These are phyloP conservation scores for Quadroppia sp. DNA, from an alignment of 2,888 invertebrate genomes.

Conservation along the genomic window DNA sequence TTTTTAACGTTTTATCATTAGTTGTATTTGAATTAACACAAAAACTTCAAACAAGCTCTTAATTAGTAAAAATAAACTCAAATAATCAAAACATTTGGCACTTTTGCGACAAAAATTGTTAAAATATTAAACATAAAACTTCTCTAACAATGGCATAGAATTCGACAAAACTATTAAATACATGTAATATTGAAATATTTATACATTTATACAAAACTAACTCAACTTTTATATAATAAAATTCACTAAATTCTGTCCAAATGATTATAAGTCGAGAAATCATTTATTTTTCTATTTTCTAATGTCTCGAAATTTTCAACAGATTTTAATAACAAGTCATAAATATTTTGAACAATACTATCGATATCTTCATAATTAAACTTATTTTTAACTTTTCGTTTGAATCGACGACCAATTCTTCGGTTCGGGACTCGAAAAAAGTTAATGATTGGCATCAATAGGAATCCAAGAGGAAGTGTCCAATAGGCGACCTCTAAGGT, in stretches of 20 bases:
- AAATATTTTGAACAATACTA: conserved; percentile 10
- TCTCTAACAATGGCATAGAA: background rate
- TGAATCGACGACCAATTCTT: conserved; percentile 28
- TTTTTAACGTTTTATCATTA: no score
- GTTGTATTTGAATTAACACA: background rate
- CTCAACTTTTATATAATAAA: background rate
- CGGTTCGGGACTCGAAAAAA: conserved; percentile 43
- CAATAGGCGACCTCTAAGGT: conserved; percentile 42
- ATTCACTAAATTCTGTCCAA: background rate
- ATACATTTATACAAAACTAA: background rate
- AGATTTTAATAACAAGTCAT: conserved; percentile 5
- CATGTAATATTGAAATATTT: background rate
- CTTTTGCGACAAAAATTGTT: background rate
- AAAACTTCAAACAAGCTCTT: conserved; percentile 19
- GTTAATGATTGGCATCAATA: conserved; percentile 43
- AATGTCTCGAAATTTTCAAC: conserved; percentile 29
- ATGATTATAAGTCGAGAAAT: background rate
- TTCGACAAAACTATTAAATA: background rate
- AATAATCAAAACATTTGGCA: conserved; percentile 4
- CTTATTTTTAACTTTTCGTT: background rate
- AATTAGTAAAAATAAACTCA: background rate
- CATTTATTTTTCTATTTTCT: background rate
- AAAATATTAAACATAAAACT: background rate
- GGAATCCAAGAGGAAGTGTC: conserved; percentile 43
- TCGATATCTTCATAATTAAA: background rate